Conservation (phyloP, 2,888 invertebrate species). For the Mystacides longicornis region DNA sequence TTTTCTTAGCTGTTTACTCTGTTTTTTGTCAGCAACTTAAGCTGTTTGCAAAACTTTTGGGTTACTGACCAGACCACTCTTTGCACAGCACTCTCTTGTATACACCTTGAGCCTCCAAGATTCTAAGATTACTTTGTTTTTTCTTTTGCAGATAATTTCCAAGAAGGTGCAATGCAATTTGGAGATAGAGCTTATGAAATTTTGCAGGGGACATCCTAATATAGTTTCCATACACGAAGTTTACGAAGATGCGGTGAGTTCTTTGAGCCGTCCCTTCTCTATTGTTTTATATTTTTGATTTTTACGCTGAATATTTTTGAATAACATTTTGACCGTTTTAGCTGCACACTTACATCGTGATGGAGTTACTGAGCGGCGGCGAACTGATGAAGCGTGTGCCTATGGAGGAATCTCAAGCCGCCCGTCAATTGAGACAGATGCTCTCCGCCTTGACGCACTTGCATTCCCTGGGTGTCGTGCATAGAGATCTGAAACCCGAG, state of each 20-base stretch:
- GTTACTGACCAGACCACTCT: too few species aligned
- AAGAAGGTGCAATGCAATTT: conserved; percentile 46
- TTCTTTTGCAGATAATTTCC: conserved; percentile 42
- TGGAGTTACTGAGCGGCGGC: conserved; percentile 78
- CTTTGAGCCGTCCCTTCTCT: neutral
- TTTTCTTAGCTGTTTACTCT: neutral
- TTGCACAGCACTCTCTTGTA: too few species aligned
- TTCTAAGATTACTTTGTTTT: too few species aligned
- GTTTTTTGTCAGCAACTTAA: neutral
- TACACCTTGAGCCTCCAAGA: too few species aligned
- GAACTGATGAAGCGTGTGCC: conserved; percentile 67
- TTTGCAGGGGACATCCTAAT: conserved; percentile 84
- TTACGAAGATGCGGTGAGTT: conserved; percentile 66
- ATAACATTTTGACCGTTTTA: conserved; percentile 31
- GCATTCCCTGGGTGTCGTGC: conserved; percentile 79
- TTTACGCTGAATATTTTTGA: neutral
- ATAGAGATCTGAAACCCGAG: conserved; percentile 93
- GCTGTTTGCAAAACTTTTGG: neutral
- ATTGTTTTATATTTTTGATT: neutral
- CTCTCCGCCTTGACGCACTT: conserved; percentile 78
- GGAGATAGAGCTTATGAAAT: conserved; percentile 71
- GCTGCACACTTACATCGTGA: conserved; percentile 82
- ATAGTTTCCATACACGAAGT: conserved; percentile 79
- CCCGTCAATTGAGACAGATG: conserved; percentile 72
- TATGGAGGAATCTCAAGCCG: conserved; percentile 72